These are phyloP conservation scores for Thaumatotibia leucotreta DNA, from an alignment of 1,140 invertebrate genomes.

Conservation along the genomic window DNA sequence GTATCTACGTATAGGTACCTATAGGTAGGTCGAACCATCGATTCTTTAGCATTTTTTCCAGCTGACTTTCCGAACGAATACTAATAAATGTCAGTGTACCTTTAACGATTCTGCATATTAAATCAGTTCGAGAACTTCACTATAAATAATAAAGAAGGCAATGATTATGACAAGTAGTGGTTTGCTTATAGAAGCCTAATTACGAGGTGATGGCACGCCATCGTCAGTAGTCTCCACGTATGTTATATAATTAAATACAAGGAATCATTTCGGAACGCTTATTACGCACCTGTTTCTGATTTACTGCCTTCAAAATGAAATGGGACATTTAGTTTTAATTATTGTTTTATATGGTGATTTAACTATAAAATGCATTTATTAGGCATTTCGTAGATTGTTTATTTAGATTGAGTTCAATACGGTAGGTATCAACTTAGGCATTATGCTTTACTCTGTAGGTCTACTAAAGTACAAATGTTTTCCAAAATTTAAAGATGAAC, in stretches of 20 bases:
- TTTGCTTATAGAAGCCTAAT: conserved; percentile 40
- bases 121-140: conserved; percentile 36
- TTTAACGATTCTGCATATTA: conserved; percentile 37
- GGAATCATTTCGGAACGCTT: conserved; percentile 15
- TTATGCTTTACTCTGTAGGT: no score
- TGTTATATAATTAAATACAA: conserved; percentile 21
- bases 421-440: no score
- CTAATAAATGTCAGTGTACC: conserved; percentile 31
- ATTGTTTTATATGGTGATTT: neutral
- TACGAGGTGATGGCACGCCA: conserved; percentile 30
- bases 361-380: neutral
- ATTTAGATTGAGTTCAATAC: no score
- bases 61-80: conserved; percentile 18
- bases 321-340: neutral
- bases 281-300: conserved; percentile 3
- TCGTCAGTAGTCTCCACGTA: neutral
- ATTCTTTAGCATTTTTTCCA: neutral
- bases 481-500: no score
- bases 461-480: no score
- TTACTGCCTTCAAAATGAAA: neutral
- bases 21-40: no score
- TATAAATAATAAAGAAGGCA: conserved; percentile 37
- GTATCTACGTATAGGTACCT: no score
- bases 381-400: neutral
- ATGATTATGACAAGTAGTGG: conserved; percentile 40